Evolutionary conservation across 2,888 invertebrate species (phyloP).

Genomic region (Acanthosepion pharaonis): DNA sequence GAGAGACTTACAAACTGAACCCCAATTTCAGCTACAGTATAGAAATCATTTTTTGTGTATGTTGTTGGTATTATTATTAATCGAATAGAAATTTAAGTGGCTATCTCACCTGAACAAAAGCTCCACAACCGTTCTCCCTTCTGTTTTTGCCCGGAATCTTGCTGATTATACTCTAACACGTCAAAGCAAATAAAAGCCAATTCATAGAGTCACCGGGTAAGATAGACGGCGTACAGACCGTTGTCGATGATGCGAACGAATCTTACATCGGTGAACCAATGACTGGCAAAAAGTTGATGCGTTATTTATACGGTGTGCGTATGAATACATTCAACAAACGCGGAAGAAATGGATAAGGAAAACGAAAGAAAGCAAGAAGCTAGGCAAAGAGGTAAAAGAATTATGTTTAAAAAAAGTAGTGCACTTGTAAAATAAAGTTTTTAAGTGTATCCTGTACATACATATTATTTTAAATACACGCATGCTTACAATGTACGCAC

Average conservation of each 20-base stretch:
- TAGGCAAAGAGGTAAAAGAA: neutral
- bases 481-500: too few species aligned
- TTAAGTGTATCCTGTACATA: neutral
- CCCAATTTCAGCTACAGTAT: neutral
- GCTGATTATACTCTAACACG: slow-evolving; percentile 56
- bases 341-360: neutral
- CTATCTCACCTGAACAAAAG: slow-evolving; percentile 62
- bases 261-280: slow-evolving; percentile 46
- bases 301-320: neutral
- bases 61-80: neutral
- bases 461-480: neutral
- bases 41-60: neutral
- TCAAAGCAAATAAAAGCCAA: slow-evolving; percentile 45
- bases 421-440: neutral
- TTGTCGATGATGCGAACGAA: neutral
- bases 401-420: neutral
- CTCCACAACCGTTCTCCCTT: slow-evolving; percentile 60
- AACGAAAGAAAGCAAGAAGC: too few species aligned
- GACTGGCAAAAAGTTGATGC: slow-evolving; percentile 44
- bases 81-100: neutral
- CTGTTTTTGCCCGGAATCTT: slow-evolving; percentile 68
- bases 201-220: slow-evolving; percentile 33
- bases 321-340: neutral
- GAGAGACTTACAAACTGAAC: neutral
- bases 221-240: slow-evolving; percentile 5